Conservation (phyloP, 2,797 vertebrate species). For the Onychomys torridus region DNA sequence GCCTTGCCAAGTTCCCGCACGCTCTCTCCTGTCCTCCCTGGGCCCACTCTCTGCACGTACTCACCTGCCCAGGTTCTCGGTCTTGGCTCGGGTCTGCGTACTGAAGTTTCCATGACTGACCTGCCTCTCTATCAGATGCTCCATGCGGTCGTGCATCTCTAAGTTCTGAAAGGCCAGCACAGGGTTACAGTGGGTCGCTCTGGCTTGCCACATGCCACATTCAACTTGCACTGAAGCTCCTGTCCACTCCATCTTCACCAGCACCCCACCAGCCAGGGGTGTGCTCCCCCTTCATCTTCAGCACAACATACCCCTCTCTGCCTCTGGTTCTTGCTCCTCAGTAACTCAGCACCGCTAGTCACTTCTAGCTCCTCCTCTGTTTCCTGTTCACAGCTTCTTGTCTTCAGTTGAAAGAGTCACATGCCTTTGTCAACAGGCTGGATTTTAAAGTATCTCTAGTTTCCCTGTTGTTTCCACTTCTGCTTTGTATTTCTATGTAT, state of each 20-base stretch:
- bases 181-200: background rate
- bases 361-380: background rate
- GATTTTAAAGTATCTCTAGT: background rate
- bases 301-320: background rate
- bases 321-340: background rate
- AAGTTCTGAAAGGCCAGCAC: constrained; percentile 89
- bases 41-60: background rate
- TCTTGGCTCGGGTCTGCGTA: constrained; percentile 81
- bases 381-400: background rate
- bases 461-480: background rate
- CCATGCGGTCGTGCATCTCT: constrained; percentile 96
- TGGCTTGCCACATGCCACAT: fast-evolving
- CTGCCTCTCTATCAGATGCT: constrained; percentile 92
- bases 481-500: background rate
- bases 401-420: background rate
- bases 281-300: background rate
- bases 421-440: background rate
- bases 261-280: fast-evolving
- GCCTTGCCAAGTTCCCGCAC: background rate
- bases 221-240: background rate
- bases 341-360: background rate
- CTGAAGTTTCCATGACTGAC: constrained; percentile 72
- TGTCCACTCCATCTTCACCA: background rate
- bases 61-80: constrained; percentile 89
- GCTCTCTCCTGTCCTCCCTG: background rate